These are phyloP conservation scores for Phalera bucephala DNA, from an alignment of 2,888 invertebrate genomes.

Conservation along the genomic window DNA sequence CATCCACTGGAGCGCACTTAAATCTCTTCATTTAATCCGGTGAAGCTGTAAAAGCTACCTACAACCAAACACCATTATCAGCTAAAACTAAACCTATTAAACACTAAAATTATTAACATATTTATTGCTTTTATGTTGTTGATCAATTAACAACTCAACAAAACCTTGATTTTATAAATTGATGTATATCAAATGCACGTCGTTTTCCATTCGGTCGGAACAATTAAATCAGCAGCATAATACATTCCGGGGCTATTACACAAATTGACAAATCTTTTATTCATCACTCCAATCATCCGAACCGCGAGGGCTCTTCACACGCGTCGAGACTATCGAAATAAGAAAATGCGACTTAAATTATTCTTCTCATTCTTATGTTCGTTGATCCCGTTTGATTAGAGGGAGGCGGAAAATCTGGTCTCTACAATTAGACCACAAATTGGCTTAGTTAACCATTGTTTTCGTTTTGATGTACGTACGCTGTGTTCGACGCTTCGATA, in stretches of 20 bases:
- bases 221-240: constrained; percentile 68
- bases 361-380: constrained; percentile 30
- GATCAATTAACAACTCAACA: no score
- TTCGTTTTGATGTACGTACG: constrained; percentile 38
- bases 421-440: constrained; percentile 57
- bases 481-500: no score
- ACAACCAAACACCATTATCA: no score
- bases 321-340: constrained; percentile 66
- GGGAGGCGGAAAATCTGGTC: constrained; percentile 35
- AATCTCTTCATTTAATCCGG: background rate
- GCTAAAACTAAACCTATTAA: no score
- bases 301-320: constrained; percentile 67
- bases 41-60: constrained; percentile 16
- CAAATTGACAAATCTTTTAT: constrained; percentile 80
- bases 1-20: no score
- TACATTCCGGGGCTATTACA: constrained; percentile 61
- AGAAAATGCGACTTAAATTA: constrained; percentile 42
- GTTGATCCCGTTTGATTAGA: constrained; percentile 21
- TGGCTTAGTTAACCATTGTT: constrained; percentile 72
- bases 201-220: constrained; percentile 27
- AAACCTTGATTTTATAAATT: constrained; percentile 15
- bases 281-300: constrained; percentile 75
- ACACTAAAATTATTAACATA: no score
- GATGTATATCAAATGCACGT: constrained; percentile 22
- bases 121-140: no score